Evolutionary conservation across 2,888 invertebrate genomes (phyloP).

Genomic region (Liodrosophila aerea): DNA sequence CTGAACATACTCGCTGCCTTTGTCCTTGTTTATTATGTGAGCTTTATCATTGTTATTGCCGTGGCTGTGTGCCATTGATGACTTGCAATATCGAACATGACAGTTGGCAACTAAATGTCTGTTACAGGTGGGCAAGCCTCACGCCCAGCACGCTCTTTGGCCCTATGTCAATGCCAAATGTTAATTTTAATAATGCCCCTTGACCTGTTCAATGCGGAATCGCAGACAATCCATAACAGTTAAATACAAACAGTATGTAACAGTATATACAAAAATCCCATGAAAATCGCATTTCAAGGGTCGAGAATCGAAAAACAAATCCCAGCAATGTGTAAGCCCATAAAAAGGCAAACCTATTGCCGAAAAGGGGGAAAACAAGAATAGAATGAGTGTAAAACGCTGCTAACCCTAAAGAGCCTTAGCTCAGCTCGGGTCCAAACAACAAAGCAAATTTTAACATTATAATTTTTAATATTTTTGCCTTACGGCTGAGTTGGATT

Average conservation of each 20-base stretch:
- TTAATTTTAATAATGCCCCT: constrained; percentile 65
- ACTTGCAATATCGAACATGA: constrained; percentile 71
- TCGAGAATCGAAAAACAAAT: constrained; percentile 59
- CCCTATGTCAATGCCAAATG: constrained; percentile 49
- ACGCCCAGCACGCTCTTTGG: too few species aligned
- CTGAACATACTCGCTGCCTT: constrained; percentile 42
- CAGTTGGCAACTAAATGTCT: constrained; percentile 51
- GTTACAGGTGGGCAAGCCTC: constrained; percentile 43
- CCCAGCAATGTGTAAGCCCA: constrained; percentile 42
- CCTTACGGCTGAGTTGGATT: constrained; percentile 43
- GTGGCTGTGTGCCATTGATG: constrained; percentile 56
- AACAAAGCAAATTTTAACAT: constrained; percentile 73
- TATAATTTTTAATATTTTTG: constrained; percentile 76
- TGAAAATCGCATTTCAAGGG: constrained; percentile 73
- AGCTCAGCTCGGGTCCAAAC: constrained; percentile 47
- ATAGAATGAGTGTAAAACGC: constrained; percentile 23
- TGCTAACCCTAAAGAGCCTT: constrained; percentile 51
- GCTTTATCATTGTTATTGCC: constrained; percentile 37
- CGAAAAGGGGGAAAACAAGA: constrained; percentile 7
- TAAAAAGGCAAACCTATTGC: constrained; percentile 28
- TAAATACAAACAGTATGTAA: constrained; percentile 45
- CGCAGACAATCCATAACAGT: constrained; percentile 54
- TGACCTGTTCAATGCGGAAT: constrained; percentile 29
- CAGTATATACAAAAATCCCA: constrained; percentile 56
- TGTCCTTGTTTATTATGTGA: constrained; percentile 59